Percentiles rank a stretch among this genome's conserved stretches.
Evolutionary conservation across 92 coral and sea anemone genomes (phyloP).

Genomic region (Phenganax subtilis): DNA sequence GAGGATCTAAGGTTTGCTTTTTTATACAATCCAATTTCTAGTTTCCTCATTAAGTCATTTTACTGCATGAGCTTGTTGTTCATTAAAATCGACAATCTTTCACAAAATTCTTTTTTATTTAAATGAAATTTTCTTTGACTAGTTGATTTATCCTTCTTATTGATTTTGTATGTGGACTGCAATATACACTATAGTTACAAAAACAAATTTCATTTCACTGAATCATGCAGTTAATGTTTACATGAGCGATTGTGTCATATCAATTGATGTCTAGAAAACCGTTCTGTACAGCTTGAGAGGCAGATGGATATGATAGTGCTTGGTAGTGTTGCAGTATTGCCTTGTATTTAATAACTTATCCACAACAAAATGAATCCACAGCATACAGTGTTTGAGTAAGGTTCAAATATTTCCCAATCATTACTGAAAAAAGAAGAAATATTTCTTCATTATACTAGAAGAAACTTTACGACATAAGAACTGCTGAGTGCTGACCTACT

Average conservation of each 20-base stretch:
- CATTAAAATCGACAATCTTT: no score
- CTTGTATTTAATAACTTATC: constrained; percentile 78
- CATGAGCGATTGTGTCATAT: not conserved
- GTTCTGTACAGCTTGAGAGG: constrained; percentile 13
- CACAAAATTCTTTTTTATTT: no score
- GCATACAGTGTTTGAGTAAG: constrained; percentile 63
- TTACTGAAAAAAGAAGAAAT: constrained; percentile 46
- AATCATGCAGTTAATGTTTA: no score
- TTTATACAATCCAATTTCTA: no score
- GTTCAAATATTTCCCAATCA: constrained; percentile 78
- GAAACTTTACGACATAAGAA: not conserved
- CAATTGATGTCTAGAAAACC: not conserved
- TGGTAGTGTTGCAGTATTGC: constrained; percentile 56
- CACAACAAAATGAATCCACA: constrained; percentile 91
- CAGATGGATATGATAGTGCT: constrained; percentile 24
- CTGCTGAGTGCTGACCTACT: constrained; percentile 45
- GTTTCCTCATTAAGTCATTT: no score
- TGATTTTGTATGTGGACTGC: no score
- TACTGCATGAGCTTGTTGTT: no score
- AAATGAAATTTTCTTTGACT: no score
- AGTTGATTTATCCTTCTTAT: no score
- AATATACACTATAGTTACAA: no score
- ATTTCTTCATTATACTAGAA: not conserved
- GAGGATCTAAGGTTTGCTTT: no score
- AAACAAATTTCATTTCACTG: no score